A percentile compares a stretch with the other conserved stretches of the same genome.
Evolutionary conservation across 2,888 invertebrate genomes (phyloP).

Genomic region (Leucania comma): DNA sequence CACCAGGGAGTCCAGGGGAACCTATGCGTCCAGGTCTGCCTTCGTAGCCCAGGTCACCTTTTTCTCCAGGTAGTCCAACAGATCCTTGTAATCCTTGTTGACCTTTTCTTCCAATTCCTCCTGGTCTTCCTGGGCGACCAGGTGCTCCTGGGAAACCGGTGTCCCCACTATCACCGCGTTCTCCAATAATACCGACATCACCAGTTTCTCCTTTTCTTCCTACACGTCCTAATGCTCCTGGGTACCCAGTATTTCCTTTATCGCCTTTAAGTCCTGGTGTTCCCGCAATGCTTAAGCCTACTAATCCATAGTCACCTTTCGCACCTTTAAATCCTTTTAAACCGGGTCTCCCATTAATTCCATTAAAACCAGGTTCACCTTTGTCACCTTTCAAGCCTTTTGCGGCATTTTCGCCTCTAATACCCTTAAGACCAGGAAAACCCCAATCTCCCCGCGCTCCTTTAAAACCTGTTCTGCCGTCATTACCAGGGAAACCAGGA

Average conservation of each 20-base stretch:
- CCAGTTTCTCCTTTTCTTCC: slow-evolving; percentile 91
- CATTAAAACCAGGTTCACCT: slow-evolving; percentile 82
- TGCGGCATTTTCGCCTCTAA: slow-evolving; percentile 91
- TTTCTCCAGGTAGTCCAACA: slow-evolving; percentile 78
- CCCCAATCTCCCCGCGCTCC: slow-evolving; percentile 90
- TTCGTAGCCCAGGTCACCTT: slow-evolving; percentile 73
- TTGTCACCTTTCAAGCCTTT: slow-evolving; percentile 92
- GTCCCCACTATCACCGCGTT: slow-evolving; percentile 87
- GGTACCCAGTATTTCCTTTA: slow-evolving; percentile 90
- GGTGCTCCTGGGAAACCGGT: slow-evolving; percentile 88
- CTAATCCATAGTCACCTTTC: slow-evolving; percentile 80
- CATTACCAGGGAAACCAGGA: slow-evolving; percentile 71
- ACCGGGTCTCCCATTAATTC: slow-evolving; percentile 84
- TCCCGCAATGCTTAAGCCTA: slow-evolving; percentile 86
- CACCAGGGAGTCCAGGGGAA: slow-evolving; percentile 90
- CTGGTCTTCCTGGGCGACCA: slow-evolving; percentile 91
- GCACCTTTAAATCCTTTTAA: slow-evolving; percentile 54
- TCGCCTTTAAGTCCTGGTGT: slow-evolving; percentile 91
- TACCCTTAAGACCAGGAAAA: slow-evolving; percentile 89
- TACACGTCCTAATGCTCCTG: slow-evolving; percentile 84
- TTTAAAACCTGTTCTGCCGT: slow-evolving; percentile 81
- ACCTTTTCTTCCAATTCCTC: slow-evolving; percentile 82
- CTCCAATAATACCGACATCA: slow-evolving; percentile 87
- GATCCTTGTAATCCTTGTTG: slow-evolving; percentile 88
- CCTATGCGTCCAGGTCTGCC: slow-evolving; percentile 86